Evolutionary conservation across 2,113 vertebrate species (phyloP), one percentile per base, ranked within the genome.

Genomic region (Ariopsis seemanni): DNA sequence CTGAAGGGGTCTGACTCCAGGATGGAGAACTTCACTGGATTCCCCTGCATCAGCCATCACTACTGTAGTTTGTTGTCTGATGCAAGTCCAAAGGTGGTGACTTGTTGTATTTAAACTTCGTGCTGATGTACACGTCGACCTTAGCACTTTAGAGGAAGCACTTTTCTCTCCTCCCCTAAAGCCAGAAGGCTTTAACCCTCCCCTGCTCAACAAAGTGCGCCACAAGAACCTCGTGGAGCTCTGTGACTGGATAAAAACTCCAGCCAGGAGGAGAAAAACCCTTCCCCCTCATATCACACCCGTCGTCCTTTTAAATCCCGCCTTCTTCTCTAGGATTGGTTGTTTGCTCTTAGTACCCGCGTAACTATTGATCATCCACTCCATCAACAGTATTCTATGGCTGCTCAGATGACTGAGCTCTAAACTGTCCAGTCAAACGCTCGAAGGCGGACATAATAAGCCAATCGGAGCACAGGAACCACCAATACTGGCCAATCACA

Each of bases 91-190:
- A 87, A 77, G 34, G 48, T 60, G 69, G 34, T 5, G 60, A 74
- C 18, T 71, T 55, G 14, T 1, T 6, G 3, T 42, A 14, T 62
- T 82, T 82, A 62, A 48, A 52, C 27, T 81, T 62, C 72, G 71
- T 80, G 82, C 67, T 42, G 80, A 95, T 93, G 95, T 96, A 96
- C 95, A 96, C 95, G 95, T 96, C 95, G 94, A 94, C 94, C 92
- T 5, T 17, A 15, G 5, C 8, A 0, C 11, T 12, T 0, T 2
- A 5, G 71, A 71, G 27, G 14, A n/a, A 34, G 86, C 91, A 78
- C 53, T 86, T 42, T 4, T 48, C 78, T 48, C 83, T 12, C 80
- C 50, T 15, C 20, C 2, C 67, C 17, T 1, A 89, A 91, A 91
- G 93, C 30, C 89, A 79, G 82, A 69, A 50, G 15, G 18, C 57